Evolutionary conservation across 2,113 vertebrate genomes (phyloP), one percentile per base, ranked within the genome.

Genomic region (Struthidea cinerea): DNA sequence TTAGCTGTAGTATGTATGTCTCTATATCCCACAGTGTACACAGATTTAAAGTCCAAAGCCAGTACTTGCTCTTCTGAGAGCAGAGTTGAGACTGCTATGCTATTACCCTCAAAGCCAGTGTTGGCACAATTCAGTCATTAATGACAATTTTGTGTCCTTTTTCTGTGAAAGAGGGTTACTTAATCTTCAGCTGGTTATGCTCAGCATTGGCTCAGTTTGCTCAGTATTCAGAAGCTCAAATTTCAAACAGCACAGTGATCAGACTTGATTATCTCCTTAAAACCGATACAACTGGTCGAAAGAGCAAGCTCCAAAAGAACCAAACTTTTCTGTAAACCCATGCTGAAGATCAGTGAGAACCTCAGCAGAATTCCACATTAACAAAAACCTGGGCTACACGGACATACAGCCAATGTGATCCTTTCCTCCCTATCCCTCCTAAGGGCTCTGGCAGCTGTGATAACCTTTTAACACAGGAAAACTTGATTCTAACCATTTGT

Each of bases 51-150:
- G 32, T 83, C 53, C 28, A 90, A 96, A 33, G 42, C 59, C 37
- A 80, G 57, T 10, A 63, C 28, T 61, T 39, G 32, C 14, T 52
- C 49, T 90, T 88, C 60, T 83, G 87, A 93, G 77, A 85, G 63
- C 11, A 7, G 53, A 85, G 26, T 11, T 69, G 16, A 63, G 55
- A 55, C 37, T 59, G 35, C 46, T 77, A 18, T 46, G 46, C 57
- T 60, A 69, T 42, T 83, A 80, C 24, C 21, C 50, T 86, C 75
- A 80, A 88, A 94, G 61, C 16, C 30, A 27, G 37, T 59, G 65
- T 41, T 93, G 80, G 92, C 78, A 89, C 41, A 92, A 81, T 90
- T 95, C 60, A 69, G 6, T 42, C 61, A 80, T 74, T 96, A 88
- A 65, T 44, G 69, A 84, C 50, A 76, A 93, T 91, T 95, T 89